Base-by-base conservation (phyloP, 2,888 invertebrate species). In the Drosophila limbata region DNA sequence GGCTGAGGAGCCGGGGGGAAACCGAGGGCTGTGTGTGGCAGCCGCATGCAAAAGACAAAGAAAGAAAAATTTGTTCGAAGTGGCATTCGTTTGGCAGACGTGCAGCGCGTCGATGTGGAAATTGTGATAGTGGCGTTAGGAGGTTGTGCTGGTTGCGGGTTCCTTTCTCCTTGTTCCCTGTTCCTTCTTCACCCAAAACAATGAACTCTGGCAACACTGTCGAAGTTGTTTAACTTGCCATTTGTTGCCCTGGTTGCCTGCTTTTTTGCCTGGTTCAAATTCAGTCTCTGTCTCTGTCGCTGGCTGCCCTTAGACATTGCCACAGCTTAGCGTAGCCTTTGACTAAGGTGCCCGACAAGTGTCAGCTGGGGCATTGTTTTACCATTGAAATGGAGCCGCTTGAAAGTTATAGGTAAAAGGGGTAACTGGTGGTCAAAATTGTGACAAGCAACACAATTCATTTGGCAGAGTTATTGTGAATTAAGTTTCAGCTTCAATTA, bases 31-130 rank as follows among this genome's bases (percentile, higher is more conserved):
- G 42, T 42, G 52, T 39, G 15, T 68, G 60, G 52, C 37, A 56
- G 65, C 73, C 73, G 74, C 82, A 69, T 76, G 76, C 72, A 66
- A 73, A 78, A 81, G 79, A 84, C 88, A 84, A 85, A 79, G 84
- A 84, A 85, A 79, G 84, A 87, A 79, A 81, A 84, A 89, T 85
- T 89, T 79, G 73, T 62, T 68, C 67, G 53, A 75, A 68, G 65
- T 75, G 72, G 31, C 44, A 64, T 53, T 42, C 61, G 25, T 25
- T 25, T 6, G 66, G 44, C 62, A 53, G 50, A 67, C 64, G 73
- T 67, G 68, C 69, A 72, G 73, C 72, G 87, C 89, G 89, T 84
- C 89, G 88, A 81, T 85, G 89, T 84, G 84, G 87, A 89, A 89
- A 87, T 79, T 75, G 77, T 73, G 89, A 84, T 84, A 89, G 87